phyloP scores from a whole-genome alignment of 2,888 invertebrate genomes.

The Cistogaster globosa region DNA sequence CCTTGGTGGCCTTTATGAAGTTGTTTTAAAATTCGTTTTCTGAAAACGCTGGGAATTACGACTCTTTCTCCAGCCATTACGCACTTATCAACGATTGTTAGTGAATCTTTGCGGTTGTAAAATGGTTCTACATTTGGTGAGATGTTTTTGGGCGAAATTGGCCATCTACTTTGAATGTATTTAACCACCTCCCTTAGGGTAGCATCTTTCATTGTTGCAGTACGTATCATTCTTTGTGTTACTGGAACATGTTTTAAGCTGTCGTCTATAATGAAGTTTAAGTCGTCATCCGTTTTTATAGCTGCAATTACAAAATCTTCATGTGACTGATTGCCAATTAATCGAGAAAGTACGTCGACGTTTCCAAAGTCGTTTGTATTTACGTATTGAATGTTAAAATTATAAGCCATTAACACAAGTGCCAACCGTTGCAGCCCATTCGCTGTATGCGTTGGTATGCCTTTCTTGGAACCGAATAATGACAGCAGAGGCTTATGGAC shows the following conservation, averaged over 20 bases:
- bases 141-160: too few species aligned
- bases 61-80: slow-evolving; percentile 19
- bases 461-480: slow-evolving; percentile 69
- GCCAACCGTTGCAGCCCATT: slow-evolving; percentile 8
- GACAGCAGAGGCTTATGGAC: slow-evolving; percentile 36
- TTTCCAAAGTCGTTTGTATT: not conserved
- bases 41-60: slow-evolving; percentile 4
- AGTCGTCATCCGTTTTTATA: not conserved
- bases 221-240: too few species aligned
- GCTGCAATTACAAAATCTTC: slow-evolving; percentile 3
- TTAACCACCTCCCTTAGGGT: too few species aligned
- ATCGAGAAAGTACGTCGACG: not conserved
- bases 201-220: too few species aligned
- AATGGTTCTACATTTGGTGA: not conserved
- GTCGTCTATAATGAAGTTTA: slow-evolving; percentile 3
- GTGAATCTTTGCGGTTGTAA: slow-evolving; percentile 25
- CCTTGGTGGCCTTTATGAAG: slow-evolving; percentile 19
- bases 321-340: not conserved
- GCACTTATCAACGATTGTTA: not conserved
- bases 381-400: slow-evolving; percentile 45
- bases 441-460: slow-evolving; percentile 63
- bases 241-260: too few species aligned
- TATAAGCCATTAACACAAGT: slow-evolving; percentile 18
- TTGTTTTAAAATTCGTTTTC: not conserved
- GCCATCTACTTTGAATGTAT: too few species aligned